Percentiles rank a stretch among this genome's conserved stretches.
These are phyloP conservation scores for Simalia tracyae DNA, from an alignment of 2,797 vertebrate genomes.

Conservation along the genomic window DNA sequence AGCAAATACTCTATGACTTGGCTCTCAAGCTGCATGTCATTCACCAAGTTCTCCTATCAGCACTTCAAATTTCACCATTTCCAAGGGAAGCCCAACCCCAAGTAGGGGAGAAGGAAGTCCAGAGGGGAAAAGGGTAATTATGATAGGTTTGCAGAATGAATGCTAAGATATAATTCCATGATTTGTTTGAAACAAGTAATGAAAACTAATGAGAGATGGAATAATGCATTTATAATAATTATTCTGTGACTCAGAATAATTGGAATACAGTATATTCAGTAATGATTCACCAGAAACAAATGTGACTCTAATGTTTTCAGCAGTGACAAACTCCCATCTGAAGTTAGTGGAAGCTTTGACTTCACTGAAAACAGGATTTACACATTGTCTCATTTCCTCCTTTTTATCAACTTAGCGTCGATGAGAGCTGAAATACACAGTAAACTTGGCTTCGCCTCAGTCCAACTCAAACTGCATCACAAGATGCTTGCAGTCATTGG, in stretches of 20 bases:
- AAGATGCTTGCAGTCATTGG: neutral
- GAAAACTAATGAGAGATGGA: neutral
- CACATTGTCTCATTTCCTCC: constrained; percentile 9
- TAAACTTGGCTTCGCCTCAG: constrained; percentile 17
- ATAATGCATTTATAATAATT: neutral
- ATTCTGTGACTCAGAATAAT: constrained; percentile 21
- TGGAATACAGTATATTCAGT: neutral
- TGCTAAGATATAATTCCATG: neutral
- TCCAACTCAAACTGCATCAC: neutral
- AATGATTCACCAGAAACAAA: constrained; percentile 27
- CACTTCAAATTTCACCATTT: neutral
- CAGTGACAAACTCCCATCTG: constrained; percentile 13
- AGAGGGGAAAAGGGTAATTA: neutral
- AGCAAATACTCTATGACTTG: neutral
- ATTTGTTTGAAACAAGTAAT: neutral
- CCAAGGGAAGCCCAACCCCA: neutral
- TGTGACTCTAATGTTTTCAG: constrained; percentile 4
- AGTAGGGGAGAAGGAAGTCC: neutral
- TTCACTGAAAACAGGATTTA: constrained; percentile 30
- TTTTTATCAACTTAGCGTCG: constrained; percentile 16
- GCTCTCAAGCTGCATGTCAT: neutral
- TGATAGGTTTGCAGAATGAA: neutral
- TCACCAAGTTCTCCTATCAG: neutral
- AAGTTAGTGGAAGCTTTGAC: constrained; percentile 38
- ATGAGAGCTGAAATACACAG: neutral